phyloP scores from a whole-genome alignment of 2,113 vertebrate species.

The Mormyrus iriodes region DNA sequence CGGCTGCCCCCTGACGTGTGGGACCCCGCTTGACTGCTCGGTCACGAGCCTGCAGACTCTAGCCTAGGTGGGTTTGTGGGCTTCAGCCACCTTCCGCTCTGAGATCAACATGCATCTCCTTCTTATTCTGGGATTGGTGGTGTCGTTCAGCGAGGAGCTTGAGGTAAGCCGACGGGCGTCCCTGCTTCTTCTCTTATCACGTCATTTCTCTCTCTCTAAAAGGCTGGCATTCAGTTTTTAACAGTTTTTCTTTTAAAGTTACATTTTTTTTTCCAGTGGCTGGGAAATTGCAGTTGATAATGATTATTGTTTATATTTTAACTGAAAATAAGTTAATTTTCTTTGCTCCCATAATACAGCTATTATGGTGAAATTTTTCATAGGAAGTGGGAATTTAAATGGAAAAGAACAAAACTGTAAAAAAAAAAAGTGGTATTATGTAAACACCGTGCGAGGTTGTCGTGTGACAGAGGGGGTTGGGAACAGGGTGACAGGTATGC shows the following conservation, averaged over 20 bases:
- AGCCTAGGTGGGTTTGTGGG: not conserved
- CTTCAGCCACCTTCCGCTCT: not conserved
- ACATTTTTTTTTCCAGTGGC: not conserved
- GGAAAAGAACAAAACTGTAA: not conserved
- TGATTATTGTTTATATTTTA: not conserved
- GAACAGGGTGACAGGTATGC: not conserved
- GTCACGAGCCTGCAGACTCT: not conserved
- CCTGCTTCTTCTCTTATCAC: not conserved
- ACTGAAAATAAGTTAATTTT: not conserved
- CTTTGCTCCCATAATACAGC: not conserved
- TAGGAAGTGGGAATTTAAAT: not conserved
- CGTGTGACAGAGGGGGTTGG: not conserved
- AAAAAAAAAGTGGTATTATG: not conserved
- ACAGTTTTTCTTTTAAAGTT: not conserved
- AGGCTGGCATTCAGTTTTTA: not conserved
- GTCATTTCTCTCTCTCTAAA: not conserved
- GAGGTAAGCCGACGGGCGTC: constrained; percentile 28
- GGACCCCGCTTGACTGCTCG: not conserved
- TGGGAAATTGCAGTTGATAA: not conserved
- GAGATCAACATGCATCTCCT: constrained; percentile 34
- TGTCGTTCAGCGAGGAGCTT: constrained; percentile 26
- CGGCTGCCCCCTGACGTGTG: not conserved
- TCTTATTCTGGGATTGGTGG: constrained; percentile 26
- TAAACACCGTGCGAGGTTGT: not conserved
- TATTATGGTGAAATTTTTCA: not conserved